Percentiles rank a stretch among this genome's conserved stretches.
phyloP scores from a whole-genome alignment of 2,888 invertebrate species.

The Eristalis intricaria region DNA sequence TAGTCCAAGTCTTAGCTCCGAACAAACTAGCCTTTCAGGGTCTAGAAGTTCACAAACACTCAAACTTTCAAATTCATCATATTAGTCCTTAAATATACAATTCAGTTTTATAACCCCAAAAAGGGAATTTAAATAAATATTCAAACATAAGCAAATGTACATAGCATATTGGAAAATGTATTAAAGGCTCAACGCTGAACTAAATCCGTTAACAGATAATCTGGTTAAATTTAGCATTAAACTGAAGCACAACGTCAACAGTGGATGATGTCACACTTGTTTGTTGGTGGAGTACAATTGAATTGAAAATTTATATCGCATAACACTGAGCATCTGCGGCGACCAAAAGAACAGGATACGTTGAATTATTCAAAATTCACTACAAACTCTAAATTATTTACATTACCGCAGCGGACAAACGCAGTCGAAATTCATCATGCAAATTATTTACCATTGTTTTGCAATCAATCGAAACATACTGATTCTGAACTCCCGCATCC shows the following conservation, averaged over 20 bases:
- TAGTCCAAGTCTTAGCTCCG: too few species aligned
- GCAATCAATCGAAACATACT: conserved; percentile 41
- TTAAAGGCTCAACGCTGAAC: background rate
- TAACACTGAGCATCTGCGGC: conserved; percentile 22
- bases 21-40: too few species aligned
- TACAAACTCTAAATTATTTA: conserved; percentile 32
- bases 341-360: background rate
- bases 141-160: background rate
- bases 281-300: background rate
- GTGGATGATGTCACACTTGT: background rate
- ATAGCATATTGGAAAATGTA: background rate
- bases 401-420: conserved; percentile 3
- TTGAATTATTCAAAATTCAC: conserved; percentile 25
- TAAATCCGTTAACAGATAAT: background rate
- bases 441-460: conserved; percentile 56
- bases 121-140: too few species aligned
- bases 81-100: too few species aligned
- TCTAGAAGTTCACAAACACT: too few species aligned
- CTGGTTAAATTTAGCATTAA: background rate
- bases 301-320: conserved; percentile 8
- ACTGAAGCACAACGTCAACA: background rate
- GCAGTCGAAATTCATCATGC: conserved; percentile 15
- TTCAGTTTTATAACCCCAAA: too few species aligned
- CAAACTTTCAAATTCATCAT: too few species aligned
- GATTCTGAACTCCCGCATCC: background rate